Conservation (phyloP, 2,888 invertebrate genomes). For the Ophioninae sp. region DNA sequence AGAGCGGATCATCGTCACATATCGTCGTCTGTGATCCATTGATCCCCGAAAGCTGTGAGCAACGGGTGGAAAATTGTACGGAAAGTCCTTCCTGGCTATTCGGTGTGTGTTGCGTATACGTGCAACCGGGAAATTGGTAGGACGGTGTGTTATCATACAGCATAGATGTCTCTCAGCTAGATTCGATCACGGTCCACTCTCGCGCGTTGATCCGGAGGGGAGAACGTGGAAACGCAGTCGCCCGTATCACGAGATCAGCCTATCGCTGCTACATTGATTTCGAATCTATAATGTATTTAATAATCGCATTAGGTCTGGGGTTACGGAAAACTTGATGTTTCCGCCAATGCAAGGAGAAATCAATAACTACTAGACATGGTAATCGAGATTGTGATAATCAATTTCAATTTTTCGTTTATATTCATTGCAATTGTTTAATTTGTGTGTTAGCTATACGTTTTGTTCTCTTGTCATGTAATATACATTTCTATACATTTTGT, state of each 20-base stretch:
- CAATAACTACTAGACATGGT: neutral
- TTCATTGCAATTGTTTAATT: too few relatives aligned
- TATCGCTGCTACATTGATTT: conserved; percentile 65
- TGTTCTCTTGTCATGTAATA: neutral
- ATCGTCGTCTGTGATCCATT: conserved; percentile 53
- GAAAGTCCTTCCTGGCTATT: conserved; percentile 60
- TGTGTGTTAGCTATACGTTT: too few relatives aligned
- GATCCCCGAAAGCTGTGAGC: conserved; percentile 64
- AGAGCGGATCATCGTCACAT: conserved; percentile 44
- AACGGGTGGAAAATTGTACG: conserved; percentile 72
- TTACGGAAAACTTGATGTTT: conserved; percentile 28
- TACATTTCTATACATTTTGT: too few relatives aligned
- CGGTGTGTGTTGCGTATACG: conserved; percentile 56
- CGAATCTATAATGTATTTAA: conserved; percentile 67
- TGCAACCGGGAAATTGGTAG: conserved; percentile 29
- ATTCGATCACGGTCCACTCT: conserved; percentile 49
- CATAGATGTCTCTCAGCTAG: conserved; percentile 29
- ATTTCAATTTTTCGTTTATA: too few relatives aligned
- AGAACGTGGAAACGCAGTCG: conserved; percentile 54
- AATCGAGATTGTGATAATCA: neutral
- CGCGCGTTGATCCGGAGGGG: conserved; percentile 28
- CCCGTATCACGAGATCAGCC: conserved; percentile 63
- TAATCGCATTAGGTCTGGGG: conserved; percentile 57
- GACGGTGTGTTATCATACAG: conserved; percentile 23
- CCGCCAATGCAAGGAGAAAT: neutral